These are phyloP conservation scores for Penaeus japonicus DNA, from an alignment of 1,140 invertebrate species.

Conservation along the genomic window DNA sequence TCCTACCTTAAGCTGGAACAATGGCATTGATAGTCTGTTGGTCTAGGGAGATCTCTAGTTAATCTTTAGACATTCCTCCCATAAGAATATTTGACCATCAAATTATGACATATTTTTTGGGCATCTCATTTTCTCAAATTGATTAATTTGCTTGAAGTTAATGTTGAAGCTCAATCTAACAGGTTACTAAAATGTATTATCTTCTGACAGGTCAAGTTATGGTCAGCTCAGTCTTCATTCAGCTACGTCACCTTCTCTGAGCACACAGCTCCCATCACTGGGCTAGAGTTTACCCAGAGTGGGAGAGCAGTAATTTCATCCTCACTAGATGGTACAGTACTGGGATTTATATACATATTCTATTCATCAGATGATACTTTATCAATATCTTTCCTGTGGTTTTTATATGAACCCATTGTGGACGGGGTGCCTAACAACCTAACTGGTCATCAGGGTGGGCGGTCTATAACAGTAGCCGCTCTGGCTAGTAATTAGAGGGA, in stretches of 20 bases:
- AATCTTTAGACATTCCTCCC: background rate
- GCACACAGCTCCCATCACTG: constrained; percentile 82
- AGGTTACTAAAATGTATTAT: background rate
- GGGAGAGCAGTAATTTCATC: constrained; percentile 91
- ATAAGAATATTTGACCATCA: too few species aligned
- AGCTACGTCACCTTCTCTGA: constrained; percentile 95
- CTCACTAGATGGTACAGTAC: constrained; percentile 80
- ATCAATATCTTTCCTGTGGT: background rate
- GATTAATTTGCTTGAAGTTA: too few species aligned
- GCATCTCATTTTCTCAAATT: too few species aligned
- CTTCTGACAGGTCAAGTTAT: constrained; percentile 80
- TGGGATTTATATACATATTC: background rate
- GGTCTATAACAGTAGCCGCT: too few species aligned
- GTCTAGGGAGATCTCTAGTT: background rate
- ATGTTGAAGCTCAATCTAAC: too few species aligned
- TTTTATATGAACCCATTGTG: background rate
- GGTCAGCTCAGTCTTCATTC: constrained; percentile 90
- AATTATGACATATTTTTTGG: too few species aligned
- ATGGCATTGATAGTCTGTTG: background rate
- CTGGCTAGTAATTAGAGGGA: too few species aligned
- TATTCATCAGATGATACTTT: background rate
- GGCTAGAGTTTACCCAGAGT: constrained; percentile 85
- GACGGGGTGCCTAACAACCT: too few species aligned
- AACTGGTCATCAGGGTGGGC: too few species aligned
- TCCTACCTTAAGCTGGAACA: too few species aligned